These are phyloP conservation scores for Dromius quadrimaculatus DNA, from an alignment of 2,888 invertebrate genomes.

Conservation along the genomic window DNA sequence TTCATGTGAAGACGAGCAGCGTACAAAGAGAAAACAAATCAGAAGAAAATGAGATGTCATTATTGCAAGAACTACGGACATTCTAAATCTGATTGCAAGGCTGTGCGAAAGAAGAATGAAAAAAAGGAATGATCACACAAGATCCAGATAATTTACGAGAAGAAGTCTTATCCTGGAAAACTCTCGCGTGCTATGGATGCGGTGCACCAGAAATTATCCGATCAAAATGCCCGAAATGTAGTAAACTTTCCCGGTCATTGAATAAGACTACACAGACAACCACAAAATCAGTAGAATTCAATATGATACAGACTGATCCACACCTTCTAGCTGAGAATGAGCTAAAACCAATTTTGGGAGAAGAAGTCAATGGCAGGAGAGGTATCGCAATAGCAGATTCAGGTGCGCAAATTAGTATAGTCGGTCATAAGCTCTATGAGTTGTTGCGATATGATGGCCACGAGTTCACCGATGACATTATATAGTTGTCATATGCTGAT, in stretches of 20 bases:
- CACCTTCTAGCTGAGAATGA: neutral
- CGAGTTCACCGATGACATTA: slow-evolving; percentile 1
- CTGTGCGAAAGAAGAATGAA: neutral
- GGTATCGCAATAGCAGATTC: neutral
- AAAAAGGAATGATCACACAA: too few relatives aligned
- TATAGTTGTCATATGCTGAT: neutral
- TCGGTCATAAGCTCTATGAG: neutral
- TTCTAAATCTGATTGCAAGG: neutral
- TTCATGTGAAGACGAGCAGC: neutral
- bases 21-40: neutral
- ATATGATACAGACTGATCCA: neutral
- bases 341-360: neutral
- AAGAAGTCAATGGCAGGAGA: neutral
- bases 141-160: too few relatives aligned
- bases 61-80: neutral
- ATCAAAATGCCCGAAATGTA: neutral
- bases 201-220: neutral
- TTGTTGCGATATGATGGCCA: neutral
- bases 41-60: neutral
- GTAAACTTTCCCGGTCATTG: neutral
- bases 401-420: neutral
- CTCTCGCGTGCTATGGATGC: neutral
- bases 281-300: neutral
- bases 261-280: neutral
- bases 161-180: neutral